These are phyloP conservation scores for Entomobrya proxima DNA, from an alignment of 2,888 invertebrate genomes.

Conservation along the genomic window DNA sequence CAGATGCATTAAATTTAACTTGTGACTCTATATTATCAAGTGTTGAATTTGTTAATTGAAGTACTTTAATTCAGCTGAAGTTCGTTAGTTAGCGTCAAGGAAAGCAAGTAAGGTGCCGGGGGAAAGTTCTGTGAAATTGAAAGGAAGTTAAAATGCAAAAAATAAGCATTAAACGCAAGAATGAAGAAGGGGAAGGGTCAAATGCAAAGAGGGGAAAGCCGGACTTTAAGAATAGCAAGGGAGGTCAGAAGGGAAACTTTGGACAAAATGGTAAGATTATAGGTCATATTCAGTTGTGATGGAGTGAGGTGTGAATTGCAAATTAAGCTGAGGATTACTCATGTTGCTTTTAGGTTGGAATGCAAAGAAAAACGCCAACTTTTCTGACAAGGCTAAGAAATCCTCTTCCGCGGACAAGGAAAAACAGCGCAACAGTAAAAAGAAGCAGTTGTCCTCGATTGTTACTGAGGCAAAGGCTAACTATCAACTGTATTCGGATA, in stretches of 20 bases:
- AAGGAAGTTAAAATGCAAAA: no score
- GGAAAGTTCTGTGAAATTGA: no score
- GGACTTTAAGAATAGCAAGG: not conserved
- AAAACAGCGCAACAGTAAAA: not conserved
- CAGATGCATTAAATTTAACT: no score
- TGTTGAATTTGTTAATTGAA: no score
- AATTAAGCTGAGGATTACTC: no score
- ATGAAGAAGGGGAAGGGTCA: not conserved
- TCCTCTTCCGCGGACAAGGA: not conserved
- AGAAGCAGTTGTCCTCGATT: conserved; percentile 38
- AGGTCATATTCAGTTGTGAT: not conserved
- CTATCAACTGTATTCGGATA: conserved; percentile 51
- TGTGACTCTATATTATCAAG: no score
- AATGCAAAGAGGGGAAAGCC: not conserved
- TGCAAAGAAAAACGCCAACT: not conserved
- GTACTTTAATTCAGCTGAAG: no score
- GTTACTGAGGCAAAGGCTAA: conserved; percentile 57
- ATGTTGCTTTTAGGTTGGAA: conserved; percentile 15
- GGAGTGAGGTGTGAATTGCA: no score
- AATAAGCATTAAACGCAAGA: no score
- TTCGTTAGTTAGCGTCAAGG: no score
- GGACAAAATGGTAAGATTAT: not conserved
- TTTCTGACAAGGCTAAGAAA: no score
- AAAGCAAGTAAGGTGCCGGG: no score
- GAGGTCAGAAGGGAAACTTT: not conserved